Conservation (phyloP, 2,113 vertebrate species). For the Vombatus ursinus region DNA sequence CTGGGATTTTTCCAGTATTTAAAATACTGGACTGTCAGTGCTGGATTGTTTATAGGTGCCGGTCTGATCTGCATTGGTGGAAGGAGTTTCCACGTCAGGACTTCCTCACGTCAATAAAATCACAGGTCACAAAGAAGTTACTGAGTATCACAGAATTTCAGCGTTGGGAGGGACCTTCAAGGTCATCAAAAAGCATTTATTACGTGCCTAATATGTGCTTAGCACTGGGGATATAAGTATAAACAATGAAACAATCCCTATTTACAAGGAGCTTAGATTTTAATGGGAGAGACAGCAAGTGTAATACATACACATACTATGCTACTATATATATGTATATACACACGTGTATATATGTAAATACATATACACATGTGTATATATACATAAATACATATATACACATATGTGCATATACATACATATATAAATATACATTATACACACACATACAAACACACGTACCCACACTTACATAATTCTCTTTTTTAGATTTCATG, state of each 20-base stretch:
- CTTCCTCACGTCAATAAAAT: background rate
- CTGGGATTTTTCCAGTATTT: background rate
- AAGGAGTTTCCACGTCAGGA: background rate
- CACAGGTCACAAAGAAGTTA: background rate
- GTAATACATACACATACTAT: background rate
- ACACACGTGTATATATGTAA: too few relatives aligned
- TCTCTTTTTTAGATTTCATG: background rate
- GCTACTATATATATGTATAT: background rate
- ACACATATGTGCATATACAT: too few relatives aligned
- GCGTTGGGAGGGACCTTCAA: background rate
- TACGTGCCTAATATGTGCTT: background rate
- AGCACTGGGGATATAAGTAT: background rate
- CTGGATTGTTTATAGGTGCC: background rate
- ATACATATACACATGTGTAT: too few relatives aligned
- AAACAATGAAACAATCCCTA: background rate
- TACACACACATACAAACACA: too few relatives aligned
- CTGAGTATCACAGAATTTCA: background rate
- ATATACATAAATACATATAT: too few relatives aligned
- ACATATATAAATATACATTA: too few relatives aligned
- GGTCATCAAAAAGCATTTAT: background rate
- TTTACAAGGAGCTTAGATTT: background rate
- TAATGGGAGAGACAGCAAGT: background rate
- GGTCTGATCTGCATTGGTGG: background rate
- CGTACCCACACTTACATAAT: background rate
- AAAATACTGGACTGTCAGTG: background rate